A percentile compares a stretch with the other conserved stretches of the same genome.
These are phyloP conservation scores for Hemiscyllium ocellatum DNA, from an alignment of 2,113 vertebrate genomes.

Conservation along the genomic window DNA sequence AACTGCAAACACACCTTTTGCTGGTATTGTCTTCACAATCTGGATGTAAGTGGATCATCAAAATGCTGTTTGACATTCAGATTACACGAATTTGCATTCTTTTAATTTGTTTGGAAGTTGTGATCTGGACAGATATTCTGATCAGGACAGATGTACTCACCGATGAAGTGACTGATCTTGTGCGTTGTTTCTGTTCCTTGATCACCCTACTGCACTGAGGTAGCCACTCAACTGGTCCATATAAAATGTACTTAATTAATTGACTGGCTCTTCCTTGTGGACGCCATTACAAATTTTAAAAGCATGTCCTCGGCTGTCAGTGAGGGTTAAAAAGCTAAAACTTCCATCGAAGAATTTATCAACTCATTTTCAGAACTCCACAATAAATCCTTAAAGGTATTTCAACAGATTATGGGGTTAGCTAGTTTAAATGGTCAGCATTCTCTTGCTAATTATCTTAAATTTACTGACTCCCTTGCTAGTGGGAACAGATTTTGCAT, in stretches of 20 bases:
- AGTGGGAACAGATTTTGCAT: not conserved
- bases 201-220: not conserved
- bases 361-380: not conserved
- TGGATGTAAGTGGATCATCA: conserved; percentile 76
- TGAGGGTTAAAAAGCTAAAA: too few relatives aligned
- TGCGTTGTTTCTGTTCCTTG: not conserved
- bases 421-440: not conserved
- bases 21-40: conserved; percentile 93
- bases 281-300: not conserved
- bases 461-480: not conserved
- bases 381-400: not conserved
- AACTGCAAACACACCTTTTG: conserved; percentile 97
- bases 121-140: not conserved
- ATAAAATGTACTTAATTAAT: too few relatives aligned
- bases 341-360: too few relatives aligned
- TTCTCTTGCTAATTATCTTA: not conserved
- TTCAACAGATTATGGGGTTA: not conserved
- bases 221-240: not conserved
- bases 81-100: not conserved
- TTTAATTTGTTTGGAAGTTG: not conserved
- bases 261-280: not conserved
- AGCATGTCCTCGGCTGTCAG: not conserved
- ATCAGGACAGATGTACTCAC: not conserved
- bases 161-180: not conserved
- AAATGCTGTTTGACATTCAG: not conserved